A percentile compares a stretch with the other conserved stretches of the same genome.
Conservation (phyloP, 2,113 vertebrate genomes). For the Natator depressus region DNA sequence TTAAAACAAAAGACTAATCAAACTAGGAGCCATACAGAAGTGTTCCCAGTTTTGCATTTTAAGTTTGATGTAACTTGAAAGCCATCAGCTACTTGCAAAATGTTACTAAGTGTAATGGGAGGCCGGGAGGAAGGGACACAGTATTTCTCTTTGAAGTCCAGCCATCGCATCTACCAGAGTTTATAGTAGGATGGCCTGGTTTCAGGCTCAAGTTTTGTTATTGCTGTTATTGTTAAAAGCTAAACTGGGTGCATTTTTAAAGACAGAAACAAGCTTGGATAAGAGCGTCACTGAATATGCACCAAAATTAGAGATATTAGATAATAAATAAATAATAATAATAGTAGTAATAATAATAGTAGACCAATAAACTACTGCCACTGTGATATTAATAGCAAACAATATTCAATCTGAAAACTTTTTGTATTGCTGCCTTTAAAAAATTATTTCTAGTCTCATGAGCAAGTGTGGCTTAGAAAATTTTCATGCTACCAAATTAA, state of each 20-base stretch:
- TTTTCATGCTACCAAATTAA: not conserved
- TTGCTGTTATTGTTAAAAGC: not conserved
- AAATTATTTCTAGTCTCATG: not conserved
- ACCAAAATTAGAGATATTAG: not conserved
- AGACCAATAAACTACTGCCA: not conserved
- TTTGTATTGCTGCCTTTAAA: not conserved
- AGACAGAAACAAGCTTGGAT: not conserved
- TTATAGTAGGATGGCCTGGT: not conserved
- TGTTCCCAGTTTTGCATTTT: not conserved
- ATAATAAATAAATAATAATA: not conserved
- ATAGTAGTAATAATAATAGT: not conserved
- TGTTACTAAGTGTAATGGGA: not conserved
- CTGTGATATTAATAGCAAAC: not conserved
- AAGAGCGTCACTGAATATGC: not conserved
- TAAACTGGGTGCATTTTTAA: not conserved
- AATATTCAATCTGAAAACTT: not conserved
- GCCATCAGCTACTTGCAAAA: not conserved
- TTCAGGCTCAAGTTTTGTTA: not conserved
- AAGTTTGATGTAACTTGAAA: not conserved
- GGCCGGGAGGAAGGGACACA: not conserved
- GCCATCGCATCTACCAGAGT: not conserved
- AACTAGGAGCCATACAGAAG: not conserved
- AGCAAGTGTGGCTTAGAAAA: not conserved
- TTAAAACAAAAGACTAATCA: not conserved
- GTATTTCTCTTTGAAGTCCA: slow-evolving; percentile 3